These are phyloP conservation scores for Catocala nupta DNA, from an alignment of 2,888 invertebrate genomes.

Conservation along the genomic window DNA sequence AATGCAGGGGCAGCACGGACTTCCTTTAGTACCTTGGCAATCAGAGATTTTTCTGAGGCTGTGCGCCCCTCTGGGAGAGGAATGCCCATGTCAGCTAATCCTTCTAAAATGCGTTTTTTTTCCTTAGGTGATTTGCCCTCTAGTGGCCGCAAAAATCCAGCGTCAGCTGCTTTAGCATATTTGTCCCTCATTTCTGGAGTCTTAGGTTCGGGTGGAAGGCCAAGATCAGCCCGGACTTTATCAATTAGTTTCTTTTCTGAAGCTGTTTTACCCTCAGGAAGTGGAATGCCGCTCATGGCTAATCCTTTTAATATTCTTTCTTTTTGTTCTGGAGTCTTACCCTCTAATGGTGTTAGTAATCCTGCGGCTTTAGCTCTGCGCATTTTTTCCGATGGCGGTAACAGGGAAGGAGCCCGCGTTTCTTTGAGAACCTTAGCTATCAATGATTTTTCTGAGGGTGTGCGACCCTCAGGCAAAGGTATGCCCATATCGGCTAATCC, in stretches of 20 bases:
- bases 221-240: too few relatives aligned
- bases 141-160: conserved; percentile 12
- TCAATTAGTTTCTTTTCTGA: too few relatives aligned
- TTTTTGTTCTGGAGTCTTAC: too few relatives aligned
- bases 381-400: neutral
- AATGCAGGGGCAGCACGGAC: too few relatives aligned
- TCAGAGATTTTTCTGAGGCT: neutral
- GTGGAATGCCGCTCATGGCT: too few relatives aligned
- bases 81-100: conserved; percentile 25
- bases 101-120: conserved; percentile 32
- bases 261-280: too few relatives aligned
- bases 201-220: too few relatives aligned
- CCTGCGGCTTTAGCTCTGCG: conserved; percentile 10
- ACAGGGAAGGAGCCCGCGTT: too few relatives aligned
- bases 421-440: too few relatives aligned
- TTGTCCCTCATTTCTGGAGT: too few relatives aligned
- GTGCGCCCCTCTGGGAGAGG: conserved; percentile 38
- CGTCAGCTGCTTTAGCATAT: conserved; percentile 51
- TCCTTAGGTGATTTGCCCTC: conserved; percentile 18
- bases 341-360: too few relatives aligned
- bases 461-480: conserved; percentile 24
- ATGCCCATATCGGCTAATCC: conserved; percentile 7
- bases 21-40: too few relatives aligned
- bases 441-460: conserved; percentile 15
- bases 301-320: neutral